A percentile compares a stretch with the other conserved stretches of the same genome.
These are phyloP conservation scores for Cephus runcator DNA, from an alignment of 2,888 invertebrate species.

Conservation along the genomic window DNA sequence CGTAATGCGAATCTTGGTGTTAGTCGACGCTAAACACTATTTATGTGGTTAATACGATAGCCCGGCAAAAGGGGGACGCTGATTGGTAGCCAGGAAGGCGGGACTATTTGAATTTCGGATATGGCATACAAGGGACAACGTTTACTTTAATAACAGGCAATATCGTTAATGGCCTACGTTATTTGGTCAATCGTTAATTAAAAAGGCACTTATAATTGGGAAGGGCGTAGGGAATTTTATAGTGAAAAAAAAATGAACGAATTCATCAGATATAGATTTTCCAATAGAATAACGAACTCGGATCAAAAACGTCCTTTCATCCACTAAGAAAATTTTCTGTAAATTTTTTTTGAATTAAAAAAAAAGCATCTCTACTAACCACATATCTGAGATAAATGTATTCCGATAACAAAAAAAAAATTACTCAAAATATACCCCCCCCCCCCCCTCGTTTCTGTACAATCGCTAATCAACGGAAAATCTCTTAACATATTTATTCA, in stretches of 20 bases:
- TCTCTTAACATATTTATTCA: not conserved
- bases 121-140: conserved; percentile 8
- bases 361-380: not conserved
- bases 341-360: too few species aligned
- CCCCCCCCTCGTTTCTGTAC: not conserved
- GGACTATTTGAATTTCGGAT: conserved; percentile 12
- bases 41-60: not conserved
- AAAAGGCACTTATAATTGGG: not conserved
- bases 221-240: not conserved
- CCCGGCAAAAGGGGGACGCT: not conserved
- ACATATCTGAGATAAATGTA: not conserved
- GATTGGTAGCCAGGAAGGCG: not conserved
- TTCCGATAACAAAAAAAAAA: not conserved
- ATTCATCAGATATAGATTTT: not conserved
- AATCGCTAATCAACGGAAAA: not conserved
- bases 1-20: not conserved
- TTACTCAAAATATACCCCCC: too few species aligned
- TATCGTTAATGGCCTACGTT: conserved; percentile 30
- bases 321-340: not conserved
- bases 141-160: conserved; percentile 33
- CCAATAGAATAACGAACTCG: not conserved
- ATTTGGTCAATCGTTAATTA: conserved; percentile 15
- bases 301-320: not conserved
- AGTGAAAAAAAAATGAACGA: not conserved
- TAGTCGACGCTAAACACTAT: not conserved